Percentiles rank a stretch among this genome's conserved stretches.
Conservation (phyloP, 2,113 vertebrate genomes). For the Tonatia bakeri region DNA sequence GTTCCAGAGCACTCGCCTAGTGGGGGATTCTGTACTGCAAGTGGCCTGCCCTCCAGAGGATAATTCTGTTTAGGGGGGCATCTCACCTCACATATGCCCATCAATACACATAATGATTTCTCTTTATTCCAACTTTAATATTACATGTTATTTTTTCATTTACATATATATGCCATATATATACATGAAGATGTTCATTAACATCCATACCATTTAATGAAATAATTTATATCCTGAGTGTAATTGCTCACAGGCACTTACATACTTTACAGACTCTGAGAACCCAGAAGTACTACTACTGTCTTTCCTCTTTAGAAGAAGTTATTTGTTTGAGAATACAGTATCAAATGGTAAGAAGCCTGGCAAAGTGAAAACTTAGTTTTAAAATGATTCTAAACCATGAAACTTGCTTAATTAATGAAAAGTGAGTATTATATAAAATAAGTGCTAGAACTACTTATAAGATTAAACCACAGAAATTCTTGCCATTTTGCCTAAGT, state of each 20-base stretch:
- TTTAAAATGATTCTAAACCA: conserved; percentile 21
- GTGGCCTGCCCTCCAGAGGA: too few relatives aligned
- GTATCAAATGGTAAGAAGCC: not conserved
- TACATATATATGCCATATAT: not conserved
- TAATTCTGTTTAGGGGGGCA: too few relatives aligned
- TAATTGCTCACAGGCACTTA: not conserved
- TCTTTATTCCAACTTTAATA: not conserved
- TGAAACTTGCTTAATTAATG: not conserved
- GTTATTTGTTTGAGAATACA: not conserved
- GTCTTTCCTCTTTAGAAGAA: not conserved
- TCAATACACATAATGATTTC: not conserved
- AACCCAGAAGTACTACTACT: not conserved
- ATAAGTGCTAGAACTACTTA: conserved; percentile 23
- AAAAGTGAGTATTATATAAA: not conserved
- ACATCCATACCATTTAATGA: not conserved
- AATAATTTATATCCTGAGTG: not conserved
- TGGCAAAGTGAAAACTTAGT: not conserved
- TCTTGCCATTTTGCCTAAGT: conserved; percentile 30
- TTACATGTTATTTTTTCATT: not conserved
- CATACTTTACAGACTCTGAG: not conserved
- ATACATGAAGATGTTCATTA: not conserved
- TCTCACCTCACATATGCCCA: not conserved
- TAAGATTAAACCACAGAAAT: conserved; percentile 36
- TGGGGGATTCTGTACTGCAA: too few relatives aligned
- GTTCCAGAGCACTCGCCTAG: too few relatives aligned